phyloP scores from a whole-genome alignment of 1,140 invertebrate species.

The Pentalonia nigronervosa region DNA sequence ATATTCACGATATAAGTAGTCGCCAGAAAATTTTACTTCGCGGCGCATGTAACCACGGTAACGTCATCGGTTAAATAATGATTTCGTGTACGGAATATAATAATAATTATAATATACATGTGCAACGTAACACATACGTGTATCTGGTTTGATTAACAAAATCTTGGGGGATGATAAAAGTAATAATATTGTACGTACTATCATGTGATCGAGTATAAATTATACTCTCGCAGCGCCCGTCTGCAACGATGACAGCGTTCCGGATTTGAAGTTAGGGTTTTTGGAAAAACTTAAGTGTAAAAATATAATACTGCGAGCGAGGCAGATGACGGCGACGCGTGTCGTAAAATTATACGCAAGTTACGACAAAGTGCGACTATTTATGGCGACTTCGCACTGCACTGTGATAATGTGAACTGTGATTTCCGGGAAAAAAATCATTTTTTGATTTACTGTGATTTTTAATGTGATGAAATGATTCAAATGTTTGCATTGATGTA shows the following conservation, averaged over 20 bases:
- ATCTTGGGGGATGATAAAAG: not conserved
- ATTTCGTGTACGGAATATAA: conserved; percentile 21
- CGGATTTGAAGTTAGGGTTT: not conserved
- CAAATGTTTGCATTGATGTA: no score
- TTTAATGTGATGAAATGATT: no score
- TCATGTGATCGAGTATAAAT: not conserved
- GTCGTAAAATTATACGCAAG: not conserved
- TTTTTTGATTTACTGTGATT: no score
- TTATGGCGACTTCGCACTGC: no score
- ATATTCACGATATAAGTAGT: conserved; percentile 14
- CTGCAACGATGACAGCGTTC: not conserved
- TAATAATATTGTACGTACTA: not conserved
- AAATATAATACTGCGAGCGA: not conserved
- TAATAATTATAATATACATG: conserved; percentile 3
- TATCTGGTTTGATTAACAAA: not conserved
- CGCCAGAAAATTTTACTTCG: not conserved
- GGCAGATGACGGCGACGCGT: not conserved
- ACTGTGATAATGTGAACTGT: no score
- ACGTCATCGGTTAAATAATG: conserved; percentile 25
- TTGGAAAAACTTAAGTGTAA: not conserved
- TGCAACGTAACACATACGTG: not conserved
- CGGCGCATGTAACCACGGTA: not conserved
- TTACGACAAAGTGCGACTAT: no score
- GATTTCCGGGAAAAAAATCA: no score
- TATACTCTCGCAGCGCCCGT: not conserved